phyloP scores from a whole-genome alignment of 2,888 invertebrate genomes.

The Rhaphigaster nebulosa region DNA sequence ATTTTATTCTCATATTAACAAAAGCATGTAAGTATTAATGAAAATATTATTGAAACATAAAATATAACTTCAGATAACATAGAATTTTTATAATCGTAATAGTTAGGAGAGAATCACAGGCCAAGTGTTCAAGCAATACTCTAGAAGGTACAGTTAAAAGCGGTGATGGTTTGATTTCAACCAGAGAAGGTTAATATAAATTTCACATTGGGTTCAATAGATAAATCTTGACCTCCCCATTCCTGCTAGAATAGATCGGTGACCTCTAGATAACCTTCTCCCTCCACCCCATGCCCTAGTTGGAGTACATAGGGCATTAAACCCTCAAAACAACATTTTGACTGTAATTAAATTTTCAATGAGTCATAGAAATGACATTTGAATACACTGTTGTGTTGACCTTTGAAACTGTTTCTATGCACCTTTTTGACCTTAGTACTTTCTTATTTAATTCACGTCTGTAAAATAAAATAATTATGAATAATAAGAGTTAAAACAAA shows the following conservation, averaged over 20 bases:
- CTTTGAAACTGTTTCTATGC: background rate
- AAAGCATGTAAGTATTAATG: too few relatives aligned
- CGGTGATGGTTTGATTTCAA: too few relatives aligned
- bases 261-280: background rate
- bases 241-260: background rate
- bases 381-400: background rate
- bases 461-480: constrained; percentile 3
- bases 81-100: too few relatives aligned
- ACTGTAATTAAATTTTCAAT: background rate
- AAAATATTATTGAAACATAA: too few relatives aligned
- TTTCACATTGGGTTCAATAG: background rate
- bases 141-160: too few relatives aligned
- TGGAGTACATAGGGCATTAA: background rate
- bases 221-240: background rate
- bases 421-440: constrained; percentile 5
- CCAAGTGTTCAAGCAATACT: too few relatives aligned
- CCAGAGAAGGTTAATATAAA: too few relatives aligned
- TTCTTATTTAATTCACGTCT: constrained; percentile 23
- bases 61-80: too few relatives aligned
- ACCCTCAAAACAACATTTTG: background rate
- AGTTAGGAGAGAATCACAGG: too few relatives aligned
- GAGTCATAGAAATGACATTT: background rate
- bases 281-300: background rate
- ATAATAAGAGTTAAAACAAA: background rate
- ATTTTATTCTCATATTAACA: too few relatives aligned